Base-by-base conservation (phyloP, 2,113 vertebrate species). In the Oenanthe melanoleuca region DNA sequence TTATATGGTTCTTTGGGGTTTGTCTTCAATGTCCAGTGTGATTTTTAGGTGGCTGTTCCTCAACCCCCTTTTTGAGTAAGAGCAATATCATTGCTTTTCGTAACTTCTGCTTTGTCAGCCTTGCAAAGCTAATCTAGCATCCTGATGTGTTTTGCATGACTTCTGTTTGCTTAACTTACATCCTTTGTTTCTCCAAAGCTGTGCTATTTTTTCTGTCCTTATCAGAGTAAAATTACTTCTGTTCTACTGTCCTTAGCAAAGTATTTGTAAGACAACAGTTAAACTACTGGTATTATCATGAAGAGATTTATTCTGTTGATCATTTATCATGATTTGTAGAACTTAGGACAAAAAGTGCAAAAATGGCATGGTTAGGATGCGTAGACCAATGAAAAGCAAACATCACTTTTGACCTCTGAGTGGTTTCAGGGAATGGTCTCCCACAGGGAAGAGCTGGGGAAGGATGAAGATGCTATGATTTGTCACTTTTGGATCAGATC, bases 31-130 rank as follows among this genome's bases (percentile, higher is more conserved):
- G 7, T 31, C 21, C 26, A 11, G 5, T 5, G 6, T 37, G 8
- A 17, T 50, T 26, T 57, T 31, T 7, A 57, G 44, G 52, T 34
- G 21, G 1, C 71, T 67, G 44, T 2, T 59, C 21, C 82, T 75
- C 25, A 20, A 9, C 25, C 7, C 13, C 3, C 1, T 22, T 42
- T 75, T 20, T 74, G 42, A 65, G 16, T 47, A 40, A 49, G 20
- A 1, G 2, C 24, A 65, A 4, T 40, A n/a, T 29, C 0, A 0
- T 59, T 25, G 17, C 5, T 66, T 59, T 67, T 25, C 25, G 26
- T 67, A 25, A 31, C 17, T 26, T 50, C 16, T 34, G 15, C 34
- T 66, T 75, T 75, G 29, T 52, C 31, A 31, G 21, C 21, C 17
- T 59, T 67, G 61, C 16, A 67, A 42, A 86, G 21, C 8, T 42